Evolutionary conservation across 2,888 invertebrate species (phyloP).

Genomic region (Archips xylosteana): DNA sequence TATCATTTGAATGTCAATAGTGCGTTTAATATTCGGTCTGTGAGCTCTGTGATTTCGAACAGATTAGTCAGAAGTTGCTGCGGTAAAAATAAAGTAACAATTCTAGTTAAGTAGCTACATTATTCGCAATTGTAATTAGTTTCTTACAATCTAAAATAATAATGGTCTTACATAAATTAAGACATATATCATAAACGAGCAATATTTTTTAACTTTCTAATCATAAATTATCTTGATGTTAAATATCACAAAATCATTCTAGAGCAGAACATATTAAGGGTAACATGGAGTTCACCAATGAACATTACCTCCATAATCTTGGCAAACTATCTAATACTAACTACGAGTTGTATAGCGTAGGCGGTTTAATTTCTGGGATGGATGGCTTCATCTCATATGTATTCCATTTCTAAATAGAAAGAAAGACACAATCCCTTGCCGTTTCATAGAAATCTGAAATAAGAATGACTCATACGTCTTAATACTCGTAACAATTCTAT

Average conservation of each 20-base stretch:
- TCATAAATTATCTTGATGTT: background rate
- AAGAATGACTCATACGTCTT: conserved; percentile 14
- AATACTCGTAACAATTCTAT: background rate
- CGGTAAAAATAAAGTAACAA: conserved; percentile 9
- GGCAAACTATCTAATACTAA: background rate
- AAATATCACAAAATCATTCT: background rate
- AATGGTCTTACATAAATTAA: no score
- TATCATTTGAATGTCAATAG: conserved; percentile 72
- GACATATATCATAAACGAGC: background rate
- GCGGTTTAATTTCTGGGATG: conserved; percentile 31
- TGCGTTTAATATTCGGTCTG: conserved; percentile 65
- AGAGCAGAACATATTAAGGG: no score
- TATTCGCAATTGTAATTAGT: background rate
- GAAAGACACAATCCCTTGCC: background rate
- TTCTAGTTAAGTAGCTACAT: background rate
- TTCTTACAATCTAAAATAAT: background rate
- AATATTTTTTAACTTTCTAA: background rate
- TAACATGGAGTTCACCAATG: background rate
- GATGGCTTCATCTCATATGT: background rate
- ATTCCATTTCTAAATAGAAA: background rate
- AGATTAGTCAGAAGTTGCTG: conserved; percentile 51
- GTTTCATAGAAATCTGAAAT: conserved; percentile 1
- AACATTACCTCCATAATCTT: no score
- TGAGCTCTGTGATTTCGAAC: conserved; percentile 56
- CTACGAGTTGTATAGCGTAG: conserved; percentile 31